Evolutionary conservation across 1,140 invertebrate genomes (phyloP), one percentile per base, ranked within the genome.

Genomic region (Polypedilum pembai): DNA sequence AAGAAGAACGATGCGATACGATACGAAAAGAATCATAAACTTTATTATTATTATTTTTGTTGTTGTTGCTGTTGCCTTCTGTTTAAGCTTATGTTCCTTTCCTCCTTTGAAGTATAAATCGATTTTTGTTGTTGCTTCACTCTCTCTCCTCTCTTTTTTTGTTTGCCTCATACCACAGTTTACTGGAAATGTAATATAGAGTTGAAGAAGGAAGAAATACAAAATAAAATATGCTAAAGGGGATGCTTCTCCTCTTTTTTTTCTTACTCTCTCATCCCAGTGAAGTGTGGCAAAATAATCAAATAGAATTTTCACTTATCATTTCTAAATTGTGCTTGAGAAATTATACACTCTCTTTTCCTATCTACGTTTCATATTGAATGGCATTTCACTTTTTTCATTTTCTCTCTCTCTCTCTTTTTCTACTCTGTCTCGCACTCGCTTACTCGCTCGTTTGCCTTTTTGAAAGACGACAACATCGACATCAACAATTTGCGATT

Each of bases 271-370:
- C 45, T 12, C 2, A 2, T 12, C 8, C 8, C 41, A 45, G 41
- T n/a, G n/a, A 56, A 56, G 45, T 56, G 45, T 56, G 45, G 45
- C 45, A n/a, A 56, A 56, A 33, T 33, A 33, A 4, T 12, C 45
- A 56, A 56, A 56, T 56, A 56, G 45, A 56, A 56, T 56, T 56
- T 56, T 56, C 45, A 56, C 45, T 56, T 56, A 56, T 56, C 45
- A 56, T n/a, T n/a, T 56, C n/a, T 3, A 12, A 15, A 45, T 45
- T 45, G 41, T 15, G 12, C n/a, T 56, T 12, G 12, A 15, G 12
- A 56, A 56, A 56, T n/a, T 33, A 33, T 5, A 33, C 24, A 33
- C 24, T 33, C 24, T 33, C 24, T 3, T 33, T 33, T 33, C 15
- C 10, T 56, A 45, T 45, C 41, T 45, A 45, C 2, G 41, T 33